These are phyloP conservation scores for Sterrhoptilus dennistouni DNA, from an alignment of 2,113 vertebrate genomes.

Conservation along the genomic window DNA sequence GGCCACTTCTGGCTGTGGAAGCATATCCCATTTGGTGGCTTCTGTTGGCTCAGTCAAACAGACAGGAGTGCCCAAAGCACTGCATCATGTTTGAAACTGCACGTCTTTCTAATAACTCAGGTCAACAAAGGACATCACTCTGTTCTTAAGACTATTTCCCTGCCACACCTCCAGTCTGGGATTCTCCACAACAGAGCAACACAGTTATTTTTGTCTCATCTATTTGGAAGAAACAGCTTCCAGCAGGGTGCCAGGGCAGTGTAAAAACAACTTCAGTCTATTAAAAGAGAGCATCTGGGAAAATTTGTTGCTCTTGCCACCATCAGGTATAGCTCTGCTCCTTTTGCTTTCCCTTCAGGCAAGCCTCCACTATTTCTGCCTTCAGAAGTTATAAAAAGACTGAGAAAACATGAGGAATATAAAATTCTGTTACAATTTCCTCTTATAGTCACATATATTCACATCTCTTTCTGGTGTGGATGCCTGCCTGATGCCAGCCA, in stretches of 20 bases:
- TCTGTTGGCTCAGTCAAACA: background rate
- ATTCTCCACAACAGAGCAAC: background rate
- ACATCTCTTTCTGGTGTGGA: background rate
- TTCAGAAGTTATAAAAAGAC: background rate
- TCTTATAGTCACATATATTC: background rate
- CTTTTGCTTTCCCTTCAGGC: background rate
- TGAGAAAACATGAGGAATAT: background rate
- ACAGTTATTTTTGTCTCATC: background rate
- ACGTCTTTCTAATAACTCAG: background rate
- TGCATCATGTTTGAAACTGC: background rate
- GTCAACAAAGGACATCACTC: background rate
- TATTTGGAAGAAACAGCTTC: background rate
- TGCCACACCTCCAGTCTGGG: background rate
- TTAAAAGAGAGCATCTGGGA: background rate
- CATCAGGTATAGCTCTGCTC: background rate
- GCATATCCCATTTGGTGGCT: background rate
- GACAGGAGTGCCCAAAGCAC: background rate
- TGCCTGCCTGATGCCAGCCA: background rate
- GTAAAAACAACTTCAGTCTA: background rate
- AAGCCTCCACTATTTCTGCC: background rate
- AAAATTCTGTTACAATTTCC: background rate
- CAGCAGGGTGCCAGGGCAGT: background rate
- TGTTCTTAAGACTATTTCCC: background rate
- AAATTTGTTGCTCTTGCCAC: background rate
- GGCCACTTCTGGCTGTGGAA: background rate